Percentiles rank a stretch among this genome's conserved stretches.
These are phyloP conservation scores for Miichthys miiuy DNA, from an alignment of 2,797 vertebrate genomes.

Conservation along the genomic window DNA sequence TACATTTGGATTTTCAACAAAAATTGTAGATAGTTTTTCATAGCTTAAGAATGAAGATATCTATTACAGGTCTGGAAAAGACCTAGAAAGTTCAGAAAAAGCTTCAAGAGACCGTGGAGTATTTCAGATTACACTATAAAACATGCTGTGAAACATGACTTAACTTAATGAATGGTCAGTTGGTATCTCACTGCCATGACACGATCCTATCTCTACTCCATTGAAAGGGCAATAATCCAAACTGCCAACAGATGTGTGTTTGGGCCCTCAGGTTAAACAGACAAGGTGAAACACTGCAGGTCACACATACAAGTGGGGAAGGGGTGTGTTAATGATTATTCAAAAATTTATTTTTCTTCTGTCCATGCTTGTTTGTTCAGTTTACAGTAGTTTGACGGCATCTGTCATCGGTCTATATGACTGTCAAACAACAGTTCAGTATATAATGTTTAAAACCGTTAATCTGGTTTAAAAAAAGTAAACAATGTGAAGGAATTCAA, in stretches of 20 bases:
- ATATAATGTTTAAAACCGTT: not conserved
- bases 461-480: conserved; percentile 9
- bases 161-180: not conserved
- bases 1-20: not conserved
- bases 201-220: not conserved
- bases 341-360: conserved; percentile 11
- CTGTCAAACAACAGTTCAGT: not conserved
- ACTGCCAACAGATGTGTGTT: conserved; percentile 45
- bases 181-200: not conserved
- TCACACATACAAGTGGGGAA: conserved; percentile 4
- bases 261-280: conserved; percentile 49
- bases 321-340: conserved; percentile 9
- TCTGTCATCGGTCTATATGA: not conserved
- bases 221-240: conserved; percentile 46
- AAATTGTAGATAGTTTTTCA: not conserved
- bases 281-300: conserved; percentile 19
- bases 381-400: not conserved
- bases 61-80: not conserved
- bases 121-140: not conserved
- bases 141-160: conserved; percentile 4
- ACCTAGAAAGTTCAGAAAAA: not conserved
- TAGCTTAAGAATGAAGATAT: not conserved
- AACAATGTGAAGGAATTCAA: conserved; percentile 31
- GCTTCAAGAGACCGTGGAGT: not conserved
- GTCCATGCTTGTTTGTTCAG: not conserved